Evolutionary conservation across 1,140 invertebrate species (phyloP).

Genomic region (Metopolophium dirhodum): DNA sequence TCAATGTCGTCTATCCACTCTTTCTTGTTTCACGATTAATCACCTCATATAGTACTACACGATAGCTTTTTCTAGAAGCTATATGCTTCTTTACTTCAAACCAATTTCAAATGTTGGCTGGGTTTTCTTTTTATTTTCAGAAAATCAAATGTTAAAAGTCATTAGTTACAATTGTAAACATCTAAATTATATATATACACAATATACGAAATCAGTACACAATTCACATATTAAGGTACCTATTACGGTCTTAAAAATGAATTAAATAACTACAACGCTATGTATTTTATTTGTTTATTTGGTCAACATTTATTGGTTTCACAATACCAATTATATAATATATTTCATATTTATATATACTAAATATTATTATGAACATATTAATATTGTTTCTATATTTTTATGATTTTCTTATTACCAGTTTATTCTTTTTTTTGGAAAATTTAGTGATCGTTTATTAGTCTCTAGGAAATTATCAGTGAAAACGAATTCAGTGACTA

Average conservation of each 20-base stretch:
- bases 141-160: background rate
- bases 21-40: slow-evolving; percentile 26
- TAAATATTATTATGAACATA: background rate
- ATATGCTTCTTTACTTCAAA: background rate
- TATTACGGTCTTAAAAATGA: too few species aligned
- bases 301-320: too few species aligned
- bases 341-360: too few species aligned
- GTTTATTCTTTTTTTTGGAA: background rate
- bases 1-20: background rate
- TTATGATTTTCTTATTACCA: background rate
- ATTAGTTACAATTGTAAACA: background rate
- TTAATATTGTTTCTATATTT: background rate
- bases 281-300: too few species aligned
- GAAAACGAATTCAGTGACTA: background rate
- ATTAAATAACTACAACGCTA: too few species aligned
- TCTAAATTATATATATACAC: background rate
- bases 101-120: background rate
- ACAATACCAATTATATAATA: too few species aligned
- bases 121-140: background rate
- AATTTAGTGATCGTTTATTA: background rate
- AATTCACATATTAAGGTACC: too few species aligned
- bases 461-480: background rate
- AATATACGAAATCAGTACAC: background rate
- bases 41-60: background rate
- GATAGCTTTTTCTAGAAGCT: background rate